Evolutionary conservation across 2,113 vertebrate species (phyloP), one percentile per base, ranked within the genome.

Genomic region (Psettodes erumei): DNA sequence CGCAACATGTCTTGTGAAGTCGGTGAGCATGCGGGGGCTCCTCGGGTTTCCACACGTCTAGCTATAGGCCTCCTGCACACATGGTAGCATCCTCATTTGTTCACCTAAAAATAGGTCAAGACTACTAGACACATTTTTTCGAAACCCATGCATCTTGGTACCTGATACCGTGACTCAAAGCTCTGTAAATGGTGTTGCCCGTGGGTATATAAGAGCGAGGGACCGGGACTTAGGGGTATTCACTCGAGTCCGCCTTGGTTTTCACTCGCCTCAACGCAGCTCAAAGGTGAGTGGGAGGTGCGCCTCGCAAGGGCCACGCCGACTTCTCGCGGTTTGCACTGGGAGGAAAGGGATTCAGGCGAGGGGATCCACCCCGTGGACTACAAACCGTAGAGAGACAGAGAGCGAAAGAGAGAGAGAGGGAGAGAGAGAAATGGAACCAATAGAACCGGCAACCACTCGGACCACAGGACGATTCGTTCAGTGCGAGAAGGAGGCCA

Each of bases 71-170:
- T 79, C 63, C 3, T 28, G 47, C 79, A 56, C 87, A 90, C 88
- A 89, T 92, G 92, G 79, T 81, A 90, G 77, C 89, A 92, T 91
- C 89, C 89, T 91, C 88, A 87, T 94, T 91, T 94, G 89, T 93
- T 89, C 81, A 6, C 81, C 90, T 93, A 93, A 94, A 93, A 93
- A 94, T 94, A 95, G 90, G 23, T 82, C 66, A 21, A 45, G 91
- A 90, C 93, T 86, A 95, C 65, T 94, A 86, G 93, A 94, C 94
- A 94, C 88, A 94, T 95, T 94, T 95, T 94, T 91, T 91, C 43
- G 89, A 93, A 92, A 92, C 88, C 81, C 86, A 86, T 88, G 89
- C 85, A 92, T 92, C 86, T 92, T 83, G 85, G 92, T 88, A 94
- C 87, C 89, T 47, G 88, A 93, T 91, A 94, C 92, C 81, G 86